Conservation (phyloP, 2,888 invertebrate genomes). For the Epinotia nisella region DNA sequence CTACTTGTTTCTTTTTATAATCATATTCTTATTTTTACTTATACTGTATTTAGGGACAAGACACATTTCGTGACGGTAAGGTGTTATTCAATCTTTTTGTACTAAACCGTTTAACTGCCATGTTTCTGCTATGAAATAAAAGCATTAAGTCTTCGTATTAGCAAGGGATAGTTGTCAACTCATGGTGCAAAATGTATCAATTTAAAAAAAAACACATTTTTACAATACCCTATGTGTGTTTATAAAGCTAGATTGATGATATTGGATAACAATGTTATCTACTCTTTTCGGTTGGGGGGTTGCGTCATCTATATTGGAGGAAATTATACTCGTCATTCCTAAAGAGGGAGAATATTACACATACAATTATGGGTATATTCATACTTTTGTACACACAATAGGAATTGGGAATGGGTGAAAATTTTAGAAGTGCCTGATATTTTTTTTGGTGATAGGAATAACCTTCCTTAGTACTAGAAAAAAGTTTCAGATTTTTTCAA, state of each 20-base stretch:
- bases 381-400: too few relatives aligned
- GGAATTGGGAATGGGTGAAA: too few relatives aligned
- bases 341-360: not conserved
- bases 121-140: not conserved
- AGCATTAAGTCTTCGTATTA: not conserved
- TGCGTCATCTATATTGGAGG: not conserved
- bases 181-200: constrained; percentile 4
- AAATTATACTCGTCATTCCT: constrained; percentile 2
- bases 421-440: too few relatives aligned
- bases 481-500: too few relatives aligned
- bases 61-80: too few relatives aligned
- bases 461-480: too few relatives aligned
- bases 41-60: too few relatives aligned
- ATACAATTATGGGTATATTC: not conserved
- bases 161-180: constrained; percentile 10
- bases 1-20: too few relatives aligned
- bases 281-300: constrained; percentile 5
- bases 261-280: constrained; percentile 22
- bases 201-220: not conserved
- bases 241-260: constrained; percentile 28
- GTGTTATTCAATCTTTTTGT: too few relatives aligned
- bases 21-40: too few relatives aligned
- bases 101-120: not conserved
- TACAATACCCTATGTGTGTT: not conserved
- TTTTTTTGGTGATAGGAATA: too few relatives aligned